These are phyloP conservation scores for Tetraodon nigroviridis DNA, from an alignment of 2,113 vertebrate genomes.

Conservation along the genomic window DNA sequence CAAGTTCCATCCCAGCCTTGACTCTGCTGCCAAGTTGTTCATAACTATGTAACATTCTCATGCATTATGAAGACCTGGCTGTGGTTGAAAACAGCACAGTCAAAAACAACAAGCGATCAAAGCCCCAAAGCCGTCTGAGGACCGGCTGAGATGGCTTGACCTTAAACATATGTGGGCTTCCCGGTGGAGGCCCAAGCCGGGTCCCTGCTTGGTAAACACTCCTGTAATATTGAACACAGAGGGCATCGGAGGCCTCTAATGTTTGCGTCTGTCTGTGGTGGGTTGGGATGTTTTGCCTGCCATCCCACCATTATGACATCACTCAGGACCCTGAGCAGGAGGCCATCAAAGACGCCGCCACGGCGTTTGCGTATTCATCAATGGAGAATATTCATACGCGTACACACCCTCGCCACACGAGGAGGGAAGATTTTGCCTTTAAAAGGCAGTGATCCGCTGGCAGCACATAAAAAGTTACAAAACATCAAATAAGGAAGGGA, in stretches of 20 bases:
- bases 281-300: slow-evolving; percentile 61
- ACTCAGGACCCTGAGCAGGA: slow-evolving; percentile 60
- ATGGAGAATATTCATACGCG: slow-evolving; percentile 78
- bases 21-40: slow-evolving; percentile 65
- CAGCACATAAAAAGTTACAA: slow-evolving; percentile 76
- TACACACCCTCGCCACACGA: slow-evolving; percentile 57
- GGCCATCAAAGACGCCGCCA: slow-evolving; percentile 67
- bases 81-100: slow-evolving; percentile 60
- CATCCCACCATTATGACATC: slow-evolving; percentile 71
- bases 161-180: slow-evolving; percentile 69
- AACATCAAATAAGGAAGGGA: slow-evolving; percentile 70
- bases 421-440: slow-evolving; percentile 61
- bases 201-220: slow-evolving; percentile 68
- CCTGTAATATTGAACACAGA: slow-evolving; percentile 76
- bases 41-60: slow-evolving; percentile 70
- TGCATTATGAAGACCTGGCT: slow-evolving; percentile 68
- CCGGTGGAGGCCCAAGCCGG: slow-evolving; percentile 41
- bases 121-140: slow-evolving; percentile 61
- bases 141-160: slow-evolving; percentile 68
- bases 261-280: slow-evolving; percentile 60
- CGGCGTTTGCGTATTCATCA: slow-evolving; percentile 73
- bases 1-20: slow-evolving; percentile 49
- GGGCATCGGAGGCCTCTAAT: slow-evolving; percentile 59
- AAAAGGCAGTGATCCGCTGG: slow-evolving; percentile 64
- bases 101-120: slow-evolving; percentile 74